Percentiles rank a stretch among this genome's conserved stretches.
These are phyloP conservation scores for Rhamphomyia laevipes DNA, from an alignment of 2,888 invertebrate genomes.

Conservation along the genomic window DNA sequence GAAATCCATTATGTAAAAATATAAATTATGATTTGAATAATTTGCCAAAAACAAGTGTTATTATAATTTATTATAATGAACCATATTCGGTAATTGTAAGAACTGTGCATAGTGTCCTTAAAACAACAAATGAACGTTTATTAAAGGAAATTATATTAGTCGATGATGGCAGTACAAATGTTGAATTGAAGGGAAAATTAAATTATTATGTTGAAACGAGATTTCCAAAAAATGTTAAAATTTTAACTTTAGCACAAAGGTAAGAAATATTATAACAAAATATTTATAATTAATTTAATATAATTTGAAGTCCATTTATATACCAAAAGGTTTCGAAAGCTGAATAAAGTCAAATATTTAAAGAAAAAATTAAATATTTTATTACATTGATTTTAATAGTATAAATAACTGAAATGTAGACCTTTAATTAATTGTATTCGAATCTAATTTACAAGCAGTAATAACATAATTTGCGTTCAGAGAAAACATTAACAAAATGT, in stretches of 20 bases:
- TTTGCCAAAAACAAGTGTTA: conserved; percentile 62
- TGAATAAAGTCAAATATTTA: too few relatives aligned
- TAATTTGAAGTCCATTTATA: too few relatives aligned
- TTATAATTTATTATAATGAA: conserved; percentile 83
- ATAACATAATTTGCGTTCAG: too few relatives aligned
- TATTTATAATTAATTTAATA: too few relatives aligned
- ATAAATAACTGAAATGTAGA: too few relatives aligned
- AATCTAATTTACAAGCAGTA: too few relatives aligned
- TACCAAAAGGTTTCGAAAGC: too few relatives aligned
- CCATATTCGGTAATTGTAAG: conserved; percentile 71
- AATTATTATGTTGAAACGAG: conserved; percentile 67
- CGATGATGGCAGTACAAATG: conserved; percentile 84
- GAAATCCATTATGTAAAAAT: conserved; percentile 29
- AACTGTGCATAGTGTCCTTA: conserved; percentile 64
- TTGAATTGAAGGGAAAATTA: conserved; percentile 58
- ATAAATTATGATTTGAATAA: conserved; percentile 46
- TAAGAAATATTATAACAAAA: too few relatives aligned
- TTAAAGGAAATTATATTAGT: conserved; percentile 86
- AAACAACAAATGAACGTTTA: conserved; percentile 47
- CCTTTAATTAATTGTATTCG: too few relatives aligned
- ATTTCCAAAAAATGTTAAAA: conserved; percentile 54
- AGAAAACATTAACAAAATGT: too few relatives aligned
- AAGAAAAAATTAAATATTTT: too few relatives aligned
- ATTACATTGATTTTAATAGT: too few relatives aligned
- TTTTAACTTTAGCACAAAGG: conserved; percentile 64